A percentile compares a stretch with the other conserved stretches of the same genome.
Evolutionary conservation across 2,888 invertebrate genomes (phyloP).

Genomic region (Mythimna vitellina): DNA sequence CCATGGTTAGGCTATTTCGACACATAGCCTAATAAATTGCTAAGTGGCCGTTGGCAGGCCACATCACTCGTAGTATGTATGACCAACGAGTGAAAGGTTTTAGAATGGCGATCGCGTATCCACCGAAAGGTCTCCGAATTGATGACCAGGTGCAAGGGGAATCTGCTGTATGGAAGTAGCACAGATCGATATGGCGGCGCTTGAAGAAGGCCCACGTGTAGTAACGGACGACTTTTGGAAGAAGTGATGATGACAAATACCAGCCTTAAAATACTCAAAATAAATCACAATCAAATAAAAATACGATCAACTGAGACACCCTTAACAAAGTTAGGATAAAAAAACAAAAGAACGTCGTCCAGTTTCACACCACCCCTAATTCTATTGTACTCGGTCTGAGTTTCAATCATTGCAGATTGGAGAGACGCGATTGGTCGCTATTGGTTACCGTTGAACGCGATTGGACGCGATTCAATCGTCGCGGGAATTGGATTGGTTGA

Average conservation of each 20-base stretch:
- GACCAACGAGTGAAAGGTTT: too few relatives aligned
- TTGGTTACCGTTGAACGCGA: conserved; percentile 35
- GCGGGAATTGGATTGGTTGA: conserved; percentile 53
- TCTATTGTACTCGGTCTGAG: conserved; percentile 44
- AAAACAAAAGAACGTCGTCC: conserved; percentile 22
- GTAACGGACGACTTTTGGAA: too few relatives aligned
- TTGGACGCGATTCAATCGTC: conserved; percentile 51
- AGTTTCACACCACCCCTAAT: conserved; percentile 32
- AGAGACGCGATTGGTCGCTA: conserved; percentile 44
- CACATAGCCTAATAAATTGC: too few relatives aligned
- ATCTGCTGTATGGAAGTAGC: too few relatives aligned
- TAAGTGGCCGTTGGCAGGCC: too few relatives aligned
- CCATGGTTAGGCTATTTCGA: too few relatives aligned
- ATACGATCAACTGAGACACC: neutral
- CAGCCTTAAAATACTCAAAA: neutral
- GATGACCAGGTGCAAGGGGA: too few relatives aligned
- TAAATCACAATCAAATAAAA: neutral
- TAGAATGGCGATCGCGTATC: too few relatives aligned
- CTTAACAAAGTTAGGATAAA: conserved; percentile 4
- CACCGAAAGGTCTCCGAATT: too few relatives aligned
- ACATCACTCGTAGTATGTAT: too few relatives aligned
- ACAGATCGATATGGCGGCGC: too few relatives aligned
- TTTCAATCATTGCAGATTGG: conserved; percentile 58
- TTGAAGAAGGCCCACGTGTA: too few relatives aligned
- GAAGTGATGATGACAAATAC: neutral